phyloP scores from a whole-genome alignment of 2,113 vertebrate species.

The Peucedramus taeniatus region DNA sequence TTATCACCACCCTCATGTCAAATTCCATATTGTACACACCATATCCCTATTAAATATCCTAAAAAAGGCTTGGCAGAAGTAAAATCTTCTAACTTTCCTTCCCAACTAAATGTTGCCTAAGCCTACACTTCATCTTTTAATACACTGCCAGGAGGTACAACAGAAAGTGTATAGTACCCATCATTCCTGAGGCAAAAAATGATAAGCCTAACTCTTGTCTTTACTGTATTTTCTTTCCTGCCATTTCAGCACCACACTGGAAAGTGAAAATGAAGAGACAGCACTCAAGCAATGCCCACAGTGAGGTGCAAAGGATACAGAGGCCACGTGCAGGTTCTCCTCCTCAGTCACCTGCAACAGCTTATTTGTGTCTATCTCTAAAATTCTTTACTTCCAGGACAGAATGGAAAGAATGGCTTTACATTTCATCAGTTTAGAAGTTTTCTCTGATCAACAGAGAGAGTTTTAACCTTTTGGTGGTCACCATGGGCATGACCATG shows the following conservation, averaged over 20 bases:
- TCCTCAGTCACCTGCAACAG: not conserved
- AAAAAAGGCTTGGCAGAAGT: not conserved
- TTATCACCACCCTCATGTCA: not conserved
- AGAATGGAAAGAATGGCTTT: not conserved
- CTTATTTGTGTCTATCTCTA: rapidly evolving
- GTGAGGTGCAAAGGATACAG: not conserved
- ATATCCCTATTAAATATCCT: not conserved
- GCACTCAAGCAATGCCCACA: not conserved
- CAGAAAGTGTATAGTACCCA: not conserved
- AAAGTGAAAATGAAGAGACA: not conserved
- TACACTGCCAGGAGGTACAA: not conserved
- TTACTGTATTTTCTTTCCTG: not conserved
- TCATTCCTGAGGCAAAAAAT: not conserved
- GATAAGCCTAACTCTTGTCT: not conserved
- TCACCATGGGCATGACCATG: not conserved
- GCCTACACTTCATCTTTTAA: not conserved
- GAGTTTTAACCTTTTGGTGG: not conserved
- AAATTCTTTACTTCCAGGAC: not conserved
- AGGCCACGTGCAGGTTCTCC: rapidly evolving
- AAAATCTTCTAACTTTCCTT: not conserved
- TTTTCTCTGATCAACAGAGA: not conserved
- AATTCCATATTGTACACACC: not conserved
- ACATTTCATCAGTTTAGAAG: not conserved
- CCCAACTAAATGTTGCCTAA: not conserved
- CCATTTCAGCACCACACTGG: not conserved